phyloP scores from a whole-genome alignment of 2,113 vertebrate species.

The Budorcas taxicolor region DNA sequence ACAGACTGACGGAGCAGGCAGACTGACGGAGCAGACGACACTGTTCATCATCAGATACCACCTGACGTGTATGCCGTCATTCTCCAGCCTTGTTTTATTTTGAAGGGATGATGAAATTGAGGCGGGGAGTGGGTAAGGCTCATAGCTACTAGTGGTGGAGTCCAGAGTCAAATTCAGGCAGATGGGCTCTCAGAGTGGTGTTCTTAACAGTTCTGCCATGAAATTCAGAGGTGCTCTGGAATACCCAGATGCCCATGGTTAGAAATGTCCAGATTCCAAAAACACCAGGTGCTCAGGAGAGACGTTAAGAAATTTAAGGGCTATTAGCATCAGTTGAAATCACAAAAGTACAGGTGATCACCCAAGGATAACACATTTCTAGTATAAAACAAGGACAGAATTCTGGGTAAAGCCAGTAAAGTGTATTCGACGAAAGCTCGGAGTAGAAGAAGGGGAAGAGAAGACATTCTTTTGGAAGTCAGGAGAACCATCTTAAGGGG shows the following conservation, averaged over 20 bases:
- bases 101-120: not conserved
- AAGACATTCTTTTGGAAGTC: not conserved
- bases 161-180: not conserved
- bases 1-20: not conserved
- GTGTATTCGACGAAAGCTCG: not conserved
- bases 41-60: not conserved
- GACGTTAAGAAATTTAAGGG: not conserved
- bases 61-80: fast-evolving
- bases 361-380: not conserved
- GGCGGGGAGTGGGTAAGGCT: not conserved
- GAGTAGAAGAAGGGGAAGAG: not conserved
- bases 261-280: not conserved
- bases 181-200: not conserved
- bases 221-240: not conserved
- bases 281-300: not conserved
- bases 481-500: not conserved
- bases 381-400: not conserved
- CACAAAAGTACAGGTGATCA: not conserved
- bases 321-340: not conserved
- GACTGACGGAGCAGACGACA: not conserved
- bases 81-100: not conserved
- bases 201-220: not conserved
- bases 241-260: not conserved
- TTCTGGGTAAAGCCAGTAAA: not conserved
- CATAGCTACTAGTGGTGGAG: not conserved